phyloP scores from a whole-genome alignment of 2,888 invertebrate genomes.

The Luffia ferchaultella region DNA sequence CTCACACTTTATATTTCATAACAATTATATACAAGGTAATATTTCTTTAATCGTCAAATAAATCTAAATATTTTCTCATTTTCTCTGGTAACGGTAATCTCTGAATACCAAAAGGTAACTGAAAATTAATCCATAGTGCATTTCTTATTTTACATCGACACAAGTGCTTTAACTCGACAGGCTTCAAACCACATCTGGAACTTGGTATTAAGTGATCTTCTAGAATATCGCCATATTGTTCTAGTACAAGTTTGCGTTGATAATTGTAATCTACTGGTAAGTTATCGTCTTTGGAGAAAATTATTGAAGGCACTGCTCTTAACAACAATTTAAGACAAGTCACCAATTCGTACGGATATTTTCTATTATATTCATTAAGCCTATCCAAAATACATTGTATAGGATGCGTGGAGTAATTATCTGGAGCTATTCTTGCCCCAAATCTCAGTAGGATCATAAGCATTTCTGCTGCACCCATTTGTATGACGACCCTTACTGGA shows the following conservation, averaged over 20 bases:
- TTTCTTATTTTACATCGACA: slow-evolving; percentile 76
- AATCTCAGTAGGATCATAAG: slow-evolving; percentile 76
- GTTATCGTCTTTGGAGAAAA: slow-evolving; percentile 42
- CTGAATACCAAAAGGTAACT: slow-evolving; percentile 78
- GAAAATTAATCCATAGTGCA: slow-evolving; percentile 71
- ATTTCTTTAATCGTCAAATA: slow-evolving; percentile 76
- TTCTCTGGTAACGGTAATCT: slow-evolving; percentile 71
- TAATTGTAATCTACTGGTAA: slow-evolving; percentile 51
- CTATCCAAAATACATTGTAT: slow-evolving; percentile 71
- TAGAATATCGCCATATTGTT: slow-evolving; percentile 57
- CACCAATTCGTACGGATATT: slow-evolving; percentile 75
- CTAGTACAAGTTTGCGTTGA: slow-evolving; percentile 43
- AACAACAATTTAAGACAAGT: slow-evolving; percentile 74
- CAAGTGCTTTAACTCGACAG: slow-evolving; percentile 79
- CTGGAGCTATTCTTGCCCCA: slow-evolving; percentile 69
- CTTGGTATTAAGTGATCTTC: slow-evolving; percentile 67
- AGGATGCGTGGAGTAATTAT: slow-evolving; percentile 67
- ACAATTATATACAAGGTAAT: too few species aligned
- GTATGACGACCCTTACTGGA: slow-evolving; percentile 77
- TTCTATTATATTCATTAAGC: slow-evolving; percentile 68
- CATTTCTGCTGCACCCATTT: slow-evolving; percentile 78
- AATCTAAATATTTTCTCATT: slow-evolving; percentile 76
- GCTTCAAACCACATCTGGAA: slow-evolving; percentile 66
- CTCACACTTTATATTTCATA: too few species aligned
- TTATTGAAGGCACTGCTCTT: slow-evolving; percentile 69